Percentiles rank a stretch among this genome's conserved stretches.
Evolutionary conservation across 2,113 vertebrate genomes (phyloP).

Genomic region (Deroptyus accipitrinus): DNA sequence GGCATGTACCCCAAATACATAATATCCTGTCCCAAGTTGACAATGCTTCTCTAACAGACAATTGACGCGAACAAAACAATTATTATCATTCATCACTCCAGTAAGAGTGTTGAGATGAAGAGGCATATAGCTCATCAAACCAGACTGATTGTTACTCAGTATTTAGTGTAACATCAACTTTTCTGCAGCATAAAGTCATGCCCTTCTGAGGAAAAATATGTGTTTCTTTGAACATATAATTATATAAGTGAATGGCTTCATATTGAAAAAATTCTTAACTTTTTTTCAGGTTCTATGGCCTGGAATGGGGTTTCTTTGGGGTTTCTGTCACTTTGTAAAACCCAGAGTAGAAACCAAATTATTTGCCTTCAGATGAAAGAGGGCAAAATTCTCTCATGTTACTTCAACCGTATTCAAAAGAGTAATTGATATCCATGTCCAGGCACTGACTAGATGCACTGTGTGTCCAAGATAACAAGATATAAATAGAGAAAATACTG

Average conservation of each 20-base stretch:
- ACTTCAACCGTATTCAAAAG: background rate
- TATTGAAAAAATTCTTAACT: background rate
- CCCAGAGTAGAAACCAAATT: background rate
- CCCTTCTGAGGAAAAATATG: background rate
- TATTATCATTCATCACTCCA: background rate
- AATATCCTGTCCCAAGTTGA: background rate
- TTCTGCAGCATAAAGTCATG: background rate
- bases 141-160: background rate
- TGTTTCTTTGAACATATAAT: background rate
- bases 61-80: background rate
- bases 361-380: background rate
- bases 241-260: background rate
- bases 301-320: fast-evolving
- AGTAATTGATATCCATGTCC: background rate
- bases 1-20: background rate
- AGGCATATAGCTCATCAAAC: background rate
- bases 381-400: background rate
- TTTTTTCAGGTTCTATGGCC: background rate
- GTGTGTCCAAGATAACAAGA: background rate
- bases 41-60: background rate
- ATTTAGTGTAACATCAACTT: background rate
- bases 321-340: background rate
- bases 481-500: background rate
- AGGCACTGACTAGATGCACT: too few relatives aligned
- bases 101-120: background rate